Base-by-base conservation (phyloP, 2,797 vertebrate species). In the Zalophus californianus region DNA sequence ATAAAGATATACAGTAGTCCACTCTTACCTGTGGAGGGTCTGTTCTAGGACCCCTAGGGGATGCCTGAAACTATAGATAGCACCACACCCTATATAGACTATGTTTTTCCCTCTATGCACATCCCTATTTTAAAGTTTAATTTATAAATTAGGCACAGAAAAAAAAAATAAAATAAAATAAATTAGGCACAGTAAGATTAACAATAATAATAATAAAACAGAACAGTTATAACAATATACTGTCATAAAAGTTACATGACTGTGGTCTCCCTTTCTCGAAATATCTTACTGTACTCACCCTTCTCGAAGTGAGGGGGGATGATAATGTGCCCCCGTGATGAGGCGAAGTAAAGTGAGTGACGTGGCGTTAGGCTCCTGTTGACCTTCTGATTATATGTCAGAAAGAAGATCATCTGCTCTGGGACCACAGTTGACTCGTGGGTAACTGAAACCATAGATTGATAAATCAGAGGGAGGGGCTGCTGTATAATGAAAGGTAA, bases 361-460 rank as follows among this genome's bases (percentile, higher is more conserved):
- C 29, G 0, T n/a, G 11, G 48, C 50, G 0, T 35, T 2, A 54
- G 75, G 48, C 48, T n/a, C 13, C 29, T 23, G 16, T 21, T 7
- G 48, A 78, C 32, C 29, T n/a, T 52, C 75, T 13, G 50, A 23
- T 13, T 3, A 12, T 23, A 7, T 3, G 0, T 13, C 50, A 79
- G 77, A 14, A 35, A 13, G 50, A 32, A 25, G 44, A 15, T 78
- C 48, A 0, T 23, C 50, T n/a, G 32, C 50, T 54, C 50, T 23
- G 18, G 32, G 32, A 7, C 18, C 32, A 14, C 48, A 2, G 50
- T 21, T 8, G 32, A 52, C 44, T 54, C 3, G 11, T 14, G 73
- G 32, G 50, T 11, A 23, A 7, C 48, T 35, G 20, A 79, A 54
- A 54, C 32, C 5, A 6, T 13, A 7, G 32, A 38, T 38, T 38